Conservation (phyloP, 2,888 invertebrate genomes). For the Rotaria sp. region DNA sequence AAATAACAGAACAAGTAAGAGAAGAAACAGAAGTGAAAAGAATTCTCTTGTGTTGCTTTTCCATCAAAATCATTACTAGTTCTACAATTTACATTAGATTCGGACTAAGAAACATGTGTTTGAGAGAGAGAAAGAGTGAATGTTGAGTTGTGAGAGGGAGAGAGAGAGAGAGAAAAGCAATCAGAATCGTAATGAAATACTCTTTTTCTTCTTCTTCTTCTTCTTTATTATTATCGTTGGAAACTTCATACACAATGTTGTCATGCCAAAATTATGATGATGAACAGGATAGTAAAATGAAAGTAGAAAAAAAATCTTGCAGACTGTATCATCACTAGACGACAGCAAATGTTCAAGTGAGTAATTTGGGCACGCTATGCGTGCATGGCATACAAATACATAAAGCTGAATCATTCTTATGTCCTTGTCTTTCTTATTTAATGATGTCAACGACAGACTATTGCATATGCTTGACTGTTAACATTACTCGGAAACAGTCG, state of each 20-base stretch:
- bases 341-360: neutral
- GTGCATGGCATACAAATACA: neutral
- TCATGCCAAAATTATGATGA: neutral
- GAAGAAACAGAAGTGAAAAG: neutral
- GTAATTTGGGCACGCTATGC: conserved; percentile 1
- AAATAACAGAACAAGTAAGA: neutral
- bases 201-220: neutral
- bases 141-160: neutral
- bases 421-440: conserved; percentile 8
- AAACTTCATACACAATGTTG: neutral
- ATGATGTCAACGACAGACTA: neutral
- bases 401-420: neutral
- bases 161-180: neutral
- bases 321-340: neutral
- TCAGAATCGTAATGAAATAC: neutral
- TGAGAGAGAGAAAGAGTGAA: neutral
- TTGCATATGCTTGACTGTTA: conserved; percentile 10
- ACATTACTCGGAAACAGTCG: neutral
- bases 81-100: neutral
- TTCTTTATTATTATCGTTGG: neutral
- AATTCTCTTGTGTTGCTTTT: neutral
- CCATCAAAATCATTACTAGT: neutral
- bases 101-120: conserved; percentile 1
- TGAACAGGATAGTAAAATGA: neutral
- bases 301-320: neutral